phyloP scores from a whole-genome alignment of 2,888 invertebrate genomes.

The Gymnosoma rotundatum region DNA sequence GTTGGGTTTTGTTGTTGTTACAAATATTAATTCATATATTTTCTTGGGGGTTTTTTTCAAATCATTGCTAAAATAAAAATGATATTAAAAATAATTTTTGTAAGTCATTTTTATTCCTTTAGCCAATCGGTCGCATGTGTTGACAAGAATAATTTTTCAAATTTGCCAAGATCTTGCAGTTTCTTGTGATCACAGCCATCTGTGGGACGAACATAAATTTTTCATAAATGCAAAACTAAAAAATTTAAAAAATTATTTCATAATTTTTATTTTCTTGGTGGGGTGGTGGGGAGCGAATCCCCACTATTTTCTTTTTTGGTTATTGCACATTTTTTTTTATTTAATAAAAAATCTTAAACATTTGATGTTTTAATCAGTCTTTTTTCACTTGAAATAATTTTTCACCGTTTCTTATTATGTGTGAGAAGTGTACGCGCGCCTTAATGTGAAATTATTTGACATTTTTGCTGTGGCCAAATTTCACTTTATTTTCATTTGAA shows the following conservation, averaged over 20 bases:
- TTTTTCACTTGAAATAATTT: slow-evolving; percentile 14
- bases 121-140: slow-evolving; percentile 64
- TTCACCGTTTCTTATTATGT: neutral
- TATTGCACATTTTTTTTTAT: slow-evolving; percentile 13
- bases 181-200: neutral
- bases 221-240: slow-evolving; percentile 4
- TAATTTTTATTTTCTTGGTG: slow-evolving; percentile 34
- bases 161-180: slow-evolving; percentile 44
- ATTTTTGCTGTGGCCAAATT: slow-evolving; percentile 45
- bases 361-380: slow-evolving; percentile 67
- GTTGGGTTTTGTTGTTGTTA: neutral
- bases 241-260: slow-evolving; percentile 23
- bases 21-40: neutral
- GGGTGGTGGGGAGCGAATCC: slow-evolving; percentile 1
- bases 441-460: slow-evolving; percentile 27
- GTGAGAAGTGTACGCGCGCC: slow-evolving; percentile 27
- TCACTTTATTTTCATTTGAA: slow-evolving; percentile 47
- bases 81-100: slow-evolving; percentile 47
- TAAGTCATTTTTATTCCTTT: slow-evolving; percentile 44
- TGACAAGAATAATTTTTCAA: slow-evolving; percentile 68
- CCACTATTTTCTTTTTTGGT: slow-evolving; percentile 24
- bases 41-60: slow-evolving; percentile 25
- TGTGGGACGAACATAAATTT: neutral
- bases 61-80: slow-evolving; percentile 27
- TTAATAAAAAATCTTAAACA: slow-evolving; percentile 34